Conservation (phyloP, 1,140 invertebrate genomes). For the Caenorhabditis remanei region DNA sequence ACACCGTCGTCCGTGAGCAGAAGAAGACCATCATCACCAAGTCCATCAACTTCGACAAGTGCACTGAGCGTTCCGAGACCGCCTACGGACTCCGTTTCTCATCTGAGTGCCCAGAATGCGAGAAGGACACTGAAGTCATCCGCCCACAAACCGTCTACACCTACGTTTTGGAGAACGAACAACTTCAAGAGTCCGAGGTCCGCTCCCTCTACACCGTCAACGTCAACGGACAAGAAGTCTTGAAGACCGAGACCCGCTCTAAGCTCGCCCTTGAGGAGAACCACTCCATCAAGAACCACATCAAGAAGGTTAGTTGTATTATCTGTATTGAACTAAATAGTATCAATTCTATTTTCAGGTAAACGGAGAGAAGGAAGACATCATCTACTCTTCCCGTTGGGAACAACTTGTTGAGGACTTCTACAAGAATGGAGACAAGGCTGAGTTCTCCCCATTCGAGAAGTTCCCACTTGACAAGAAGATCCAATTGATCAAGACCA, state of each 20-base stretch:
- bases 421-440: slow-evolving; percentile 62
- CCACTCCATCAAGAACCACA: slow-evolving; percentile 72
- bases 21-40: slow-evolving; percentile 70
- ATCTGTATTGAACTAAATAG: not conserved
- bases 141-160: slow-evolving; percentile 52
- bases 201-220: slow-evolving; percentile 57
- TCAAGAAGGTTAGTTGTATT: slow-evolving; percentile 63
- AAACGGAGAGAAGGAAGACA: slow-evolving; percentile 46
- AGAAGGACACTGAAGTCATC: slow-evolving; percentile 30
- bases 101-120: slow-evolving; percentile 41
- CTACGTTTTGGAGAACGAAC: slow-evolving; percentile 57
- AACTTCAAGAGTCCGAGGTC: slow-evolving; percentile 41
- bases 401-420: slow-evolving; percentile 64
- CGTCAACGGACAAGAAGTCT: slow-evolving; percentile 51
- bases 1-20: slow-evolving; percentile 56
- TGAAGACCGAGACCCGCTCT: slow-evolving; percentile 47
- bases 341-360: not conserved
- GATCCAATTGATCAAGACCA: slow-evolving; percentile 57
- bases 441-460: slow-evolving; percentile 57
- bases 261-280: slow-evolving; percentile 48
- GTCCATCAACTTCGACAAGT: slow-evolving; percentile 73
- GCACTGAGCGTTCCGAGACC: slow-evolving; percentile 68
- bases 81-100: slow-evolving; percentile 66
- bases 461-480: slow-evolving; percentile 59
- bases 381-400: slow-evolving; percentile 62